Evolutionary conservation across 2,888 invertebrate species (phyloP), one percentile per base, ranked within the genome.

Genomic region (Amphipoea lucens): DNA sequence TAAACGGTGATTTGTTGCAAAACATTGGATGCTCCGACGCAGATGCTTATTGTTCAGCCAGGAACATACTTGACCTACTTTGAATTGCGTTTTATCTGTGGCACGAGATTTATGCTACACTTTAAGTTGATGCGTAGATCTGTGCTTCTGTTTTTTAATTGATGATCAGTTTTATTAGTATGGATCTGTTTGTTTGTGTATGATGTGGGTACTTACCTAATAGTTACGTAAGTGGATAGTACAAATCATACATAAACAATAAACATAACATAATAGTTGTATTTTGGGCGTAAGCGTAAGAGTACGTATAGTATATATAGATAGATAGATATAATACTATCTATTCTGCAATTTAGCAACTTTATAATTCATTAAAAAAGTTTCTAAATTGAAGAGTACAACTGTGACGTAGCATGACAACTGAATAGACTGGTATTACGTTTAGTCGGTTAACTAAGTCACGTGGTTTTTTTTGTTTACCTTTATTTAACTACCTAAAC

Each of bases 61-160:
- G 76, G 81, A 85, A 79, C 86, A 89, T 89, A 90, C 91, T 91
- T 91, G 92, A 91, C 90, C 91, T 80, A 89, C 74, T 89, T 65
- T 88, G 74, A 70, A 73, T 69, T 74, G 66, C 79, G 76, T 79
- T 83, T 88, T 76, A 83, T 86, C 65, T 80, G 75, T 76, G 71
- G 57, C 69, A 63, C 69, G 78, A 87, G 87, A 86, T 89, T 88
- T 89, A 89, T 88, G 76, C 71, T 80, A 45, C 78, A 80, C 73
- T 82, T 82, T 42, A 75, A 71, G 40, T 23, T 72, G 68, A 84
- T 79, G 75, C 48, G 73, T 63, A 57, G 6, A 65, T 29, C 63
- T 84, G 69, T 63, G 72, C 45, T 45, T 85, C 85, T 85, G 68
- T 80, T 85, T 84, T 80, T 54, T 67, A 77, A 74, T 45, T 69